Evolutionary conservation across 2,113 vertebrate species (phyloP).

Genomic region (Oriolus oriolus): DNA sequence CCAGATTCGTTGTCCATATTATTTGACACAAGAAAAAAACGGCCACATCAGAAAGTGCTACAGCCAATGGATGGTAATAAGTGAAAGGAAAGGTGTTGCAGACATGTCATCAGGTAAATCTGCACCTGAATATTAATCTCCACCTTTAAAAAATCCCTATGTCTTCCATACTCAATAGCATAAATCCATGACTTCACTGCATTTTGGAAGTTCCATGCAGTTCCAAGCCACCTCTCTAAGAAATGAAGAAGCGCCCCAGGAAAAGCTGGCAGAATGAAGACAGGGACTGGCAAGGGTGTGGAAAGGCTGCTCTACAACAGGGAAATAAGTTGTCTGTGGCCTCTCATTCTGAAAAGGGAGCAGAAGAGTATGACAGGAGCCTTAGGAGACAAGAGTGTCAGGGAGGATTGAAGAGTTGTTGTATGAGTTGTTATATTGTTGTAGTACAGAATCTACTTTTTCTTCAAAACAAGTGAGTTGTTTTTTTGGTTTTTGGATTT

Average conservation of each 20-base stretch:
- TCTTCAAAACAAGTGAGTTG: background rate
- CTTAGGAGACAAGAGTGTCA: background rate
- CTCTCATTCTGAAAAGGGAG: background rate
- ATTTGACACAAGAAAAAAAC: background rate
- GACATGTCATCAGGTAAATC: background rate
- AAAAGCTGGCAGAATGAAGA: background rate
- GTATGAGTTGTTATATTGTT: background rate
- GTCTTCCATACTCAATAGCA: background rate
- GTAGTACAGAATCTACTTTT: background rate
- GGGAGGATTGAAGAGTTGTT: background rate
- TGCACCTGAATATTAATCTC: background rate
- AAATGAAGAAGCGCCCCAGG: background rate
- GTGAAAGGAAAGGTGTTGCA: background rate
- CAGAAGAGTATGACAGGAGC: background rate
- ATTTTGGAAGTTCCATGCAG: background rate
- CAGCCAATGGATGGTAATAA: background rate
- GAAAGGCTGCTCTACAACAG: background rate
- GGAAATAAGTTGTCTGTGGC: background rate
- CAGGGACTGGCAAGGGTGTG: background rate
- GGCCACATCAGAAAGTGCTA: background rate
- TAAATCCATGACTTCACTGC: background rate
- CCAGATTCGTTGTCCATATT: background rate
- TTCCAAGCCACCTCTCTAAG: background rate
- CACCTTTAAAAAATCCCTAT: background rate
- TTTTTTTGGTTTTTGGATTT: accelerated